These are phyloP conservation scores for Mus spretus DNA, from an alignment of 2,797 vertebrate genomes.

Conservation along the genomic window DNA sequence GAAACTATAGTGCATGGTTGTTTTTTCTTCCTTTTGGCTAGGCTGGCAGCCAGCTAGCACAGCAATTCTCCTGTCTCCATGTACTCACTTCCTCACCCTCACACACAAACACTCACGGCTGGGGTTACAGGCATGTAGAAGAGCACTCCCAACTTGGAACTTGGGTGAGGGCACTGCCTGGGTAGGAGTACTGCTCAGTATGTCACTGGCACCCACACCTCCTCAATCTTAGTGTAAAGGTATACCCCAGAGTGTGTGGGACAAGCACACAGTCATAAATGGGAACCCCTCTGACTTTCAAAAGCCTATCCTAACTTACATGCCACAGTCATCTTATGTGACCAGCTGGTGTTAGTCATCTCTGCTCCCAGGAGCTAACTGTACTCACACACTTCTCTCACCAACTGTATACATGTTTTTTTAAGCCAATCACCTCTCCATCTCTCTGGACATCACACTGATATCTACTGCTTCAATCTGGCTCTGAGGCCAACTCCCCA, in stretches of 20 bases:
- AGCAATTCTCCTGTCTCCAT: background rate
- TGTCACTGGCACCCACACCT: background rate
- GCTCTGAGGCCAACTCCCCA: background rate
- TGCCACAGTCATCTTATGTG: background rate
- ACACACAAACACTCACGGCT: background rate
- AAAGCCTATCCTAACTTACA: background rate
- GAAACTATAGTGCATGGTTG: background rate
- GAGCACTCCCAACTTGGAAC: background rate
- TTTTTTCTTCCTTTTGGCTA: background rate
- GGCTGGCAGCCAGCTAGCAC: background rate
- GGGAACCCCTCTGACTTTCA: background rate
- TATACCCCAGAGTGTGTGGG: background rate
- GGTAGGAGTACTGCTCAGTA: background rate
- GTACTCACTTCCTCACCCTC: no score
- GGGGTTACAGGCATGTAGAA: background rate
- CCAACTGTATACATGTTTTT: background rate
- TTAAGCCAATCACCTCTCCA: background rate
- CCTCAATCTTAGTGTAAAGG: slow-evolving; percentile 7
- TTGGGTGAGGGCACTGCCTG: background rate
- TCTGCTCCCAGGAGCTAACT: background rate
- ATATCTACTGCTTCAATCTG: background rate
- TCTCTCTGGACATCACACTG: background rate
- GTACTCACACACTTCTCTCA: background rate
- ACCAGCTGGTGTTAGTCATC: background rate
- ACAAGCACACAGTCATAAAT: background rate